A percentile compares a stretch with the other conserved stretches of the same genome.
These are phyloP conservation scores for Trachymyrmex septentrionalis DNA, from an alignment of 1,140 invertebrate genomes.

Conservation along the genomic window DNA sequence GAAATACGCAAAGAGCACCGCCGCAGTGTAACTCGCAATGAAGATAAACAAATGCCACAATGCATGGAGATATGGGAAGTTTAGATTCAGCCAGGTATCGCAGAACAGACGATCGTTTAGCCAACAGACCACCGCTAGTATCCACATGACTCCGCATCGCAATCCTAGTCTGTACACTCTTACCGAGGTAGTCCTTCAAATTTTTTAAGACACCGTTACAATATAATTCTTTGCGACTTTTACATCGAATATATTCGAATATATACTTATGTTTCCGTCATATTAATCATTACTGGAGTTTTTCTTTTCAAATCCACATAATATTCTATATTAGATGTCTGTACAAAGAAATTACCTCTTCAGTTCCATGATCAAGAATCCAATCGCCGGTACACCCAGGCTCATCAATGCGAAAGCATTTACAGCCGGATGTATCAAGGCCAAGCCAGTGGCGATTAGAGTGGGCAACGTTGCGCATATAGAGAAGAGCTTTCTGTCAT, in stretches of 20 bases:
- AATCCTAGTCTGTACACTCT: conserved; percentile 90
- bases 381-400: conserved; percentile 90
- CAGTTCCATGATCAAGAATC: conserved; percentile 89
- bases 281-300: neutral
- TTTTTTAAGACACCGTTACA: conserved; percentile 59
- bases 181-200: conserved; percentile 88
- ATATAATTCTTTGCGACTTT: neutral
- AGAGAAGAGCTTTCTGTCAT: conserved; percentile 88
- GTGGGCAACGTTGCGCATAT: conserved; percentile 88
- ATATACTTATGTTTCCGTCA: neutral
- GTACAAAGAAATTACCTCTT: conserved; percentile 86
- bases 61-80: conserved; percentile 93
- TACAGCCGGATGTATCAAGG: conserved; percentile 90
- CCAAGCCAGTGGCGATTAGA: conserved; percentile 89
- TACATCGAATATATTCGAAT: neutral
- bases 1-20: conserved; percentile 93
- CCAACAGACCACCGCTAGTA: conserved; percentile 92
- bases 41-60: conserved; percentile 94
- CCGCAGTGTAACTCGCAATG: conserved; percentile 91
- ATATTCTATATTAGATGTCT: neutral
- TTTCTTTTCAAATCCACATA: conserved; percentile 24
- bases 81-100: conserved; percentile 91
- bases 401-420: conserved; percentile 94
- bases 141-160: conserved; percentile 89
- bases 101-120: conserved; percentile 92